These are phyloP conservation scores for Thelaira solivaga DNA, from an alignment of 2,888 invertebrate genomes.

Conservation along the genomic window DNA sequence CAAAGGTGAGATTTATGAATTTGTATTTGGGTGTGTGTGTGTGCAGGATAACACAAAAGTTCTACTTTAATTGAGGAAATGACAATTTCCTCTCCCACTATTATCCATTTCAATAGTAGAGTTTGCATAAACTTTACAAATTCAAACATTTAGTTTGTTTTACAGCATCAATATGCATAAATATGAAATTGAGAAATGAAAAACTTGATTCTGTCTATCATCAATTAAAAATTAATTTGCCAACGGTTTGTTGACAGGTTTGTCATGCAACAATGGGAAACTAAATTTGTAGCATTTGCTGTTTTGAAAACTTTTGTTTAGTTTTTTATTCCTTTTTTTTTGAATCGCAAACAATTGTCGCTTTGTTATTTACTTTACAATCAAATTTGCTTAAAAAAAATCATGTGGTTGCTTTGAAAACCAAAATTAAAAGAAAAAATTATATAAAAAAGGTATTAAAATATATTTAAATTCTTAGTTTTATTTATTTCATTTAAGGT, in stretches of 20 bases:
- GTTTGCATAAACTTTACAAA: constrained; percentile 12
- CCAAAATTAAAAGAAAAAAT: constrained; percentile 2
- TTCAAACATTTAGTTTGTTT: constrained; percentile 7
- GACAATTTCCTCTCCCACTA: constrained; percentile 57
- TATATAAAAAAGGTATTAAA: constrained; percentile 25
- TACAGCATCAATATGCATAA: not conserved
- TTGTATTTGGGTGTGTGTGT: not conserved
- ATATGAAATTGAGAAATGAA: not conserved
- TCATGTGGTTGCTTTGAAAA: constrained; percentile 35
- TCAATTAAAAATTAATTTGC: constrained; percentile 27
- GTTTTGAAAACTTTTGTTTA: not conserved
- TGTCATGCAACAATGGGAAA: constrained; percentile 4
- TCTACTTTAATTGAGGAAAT: constrained; percentile 62
- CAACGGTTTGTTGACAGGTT: constrained; percentile 28
- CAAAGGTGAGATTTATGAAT: constrained; percentile 18
- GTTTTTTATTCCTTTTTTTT: not conserved
- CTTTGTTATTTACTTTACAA: constrained; percentile 45
- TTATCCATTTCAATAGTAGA: constrained; percentile 21
- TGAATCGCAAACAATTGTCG: constrained; percentile 32
- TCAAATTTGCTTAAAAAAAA: constrained; percentile 4
- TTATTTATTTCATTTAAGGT: too few relatives aligned
- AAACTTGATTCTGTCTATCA: not conserved
- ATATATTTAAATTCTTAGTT: constrained; percentile 28
- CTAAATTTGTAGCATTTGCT: too few relatives aligned
- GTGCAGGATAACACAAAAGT: constrained; percentile 47